Evolutionary conservation across 2,113 vertebrate genomes (phyloP), one percentile per base, ranked within the genome.

Genomic region (Embiotoca jacksoni): DNA sequence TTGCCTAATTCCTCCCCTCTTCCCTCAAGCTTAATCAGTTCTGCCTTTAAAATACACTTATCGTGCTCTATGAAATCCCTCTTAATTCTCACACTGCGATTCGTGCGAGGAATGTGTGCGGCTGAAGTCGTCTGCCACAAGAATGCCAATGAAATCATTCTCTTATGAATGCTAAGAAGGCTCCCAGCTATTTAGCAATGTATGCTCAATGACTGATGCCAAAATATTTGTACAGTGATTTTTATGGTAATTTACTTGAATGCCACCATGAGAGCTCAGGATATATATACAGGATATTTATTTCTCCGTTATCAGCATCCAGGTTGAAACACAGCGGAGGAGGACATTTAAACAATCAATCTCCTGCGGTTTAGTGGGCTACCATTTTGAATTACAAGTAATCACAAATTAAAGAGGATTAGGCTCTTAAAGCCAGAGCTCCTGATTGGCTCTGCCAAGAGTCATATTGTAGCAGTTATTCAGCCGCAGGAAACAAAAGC

Each of bases 341-440:
- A 85, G 81, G 77, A 90, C 88, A 82, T 81, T 78, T 76, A 78
- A 93, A 89, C 86, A 85, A 85, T 79, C 73, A 68, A 72, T 81
- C 84, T 89, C 85, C 55, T 16, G 72, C 80, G 90, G 75, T 91
- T 92, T 83, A 84, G 86, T 78, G 71, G 81, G 72, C 85, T 82
- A 67, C 70, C 80, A 72, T 88, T 85, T 87, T 83, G 86, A 88
- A 87, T 92, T 85, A 91, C 91, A 92, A 87, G 79, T 83, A 82
- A 90, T 91, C 86, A 55, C 85, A 88, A 90, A 85, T 91, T 88
- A 89, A 92, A 88, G 80, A 80, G 88, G 91, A 92, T 91, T 91
- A 90, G 80, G 75, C 85, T 78, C 81, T 91, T 79, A 76, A 84
- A 86, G 71, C 73, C 62, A 3, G 70, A 72, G 86, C 79, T 79